phyloP scores from a whole-genome alignment of 2,797 vertebrate species.

The Phyllotis vaccarum region DNA sequence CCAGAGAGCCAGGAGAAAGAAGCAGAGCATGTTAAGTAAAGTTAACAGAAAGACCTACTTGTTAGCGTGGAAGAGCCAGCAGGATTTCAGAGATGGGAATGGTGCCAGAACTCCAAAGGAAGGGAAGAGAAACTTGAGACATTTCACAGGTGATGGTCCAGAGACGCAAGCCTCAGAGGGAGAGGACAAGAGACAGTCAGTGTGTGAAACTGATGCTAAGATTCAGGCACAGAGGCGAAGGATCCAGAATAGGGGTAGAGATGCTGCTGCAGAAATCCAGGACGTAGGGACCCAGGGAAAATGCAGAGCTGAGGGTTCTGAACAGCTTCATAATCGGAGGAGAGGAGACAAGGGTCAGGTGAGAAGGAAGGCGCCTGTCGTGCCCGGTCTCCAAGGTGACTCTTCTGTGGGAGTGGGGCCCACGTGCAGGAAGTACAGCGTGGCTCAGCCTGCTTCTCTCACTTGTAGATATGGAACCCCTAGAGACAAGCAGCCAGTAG shows the following conservation, averaged over 20 bases:
- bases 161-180: background rate
- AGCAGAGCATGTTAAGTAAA: background rate
- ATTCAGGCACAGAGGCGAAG: background rate
- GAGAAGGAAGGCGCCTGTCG: background rate
- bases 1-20: background rate
- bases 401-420: background rate
- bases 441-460: background rate
- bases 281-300: background rate
- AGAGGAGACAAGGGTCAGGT: background rate
- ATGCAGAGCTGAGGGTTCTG: background rate
- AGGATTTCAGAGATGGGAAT: background rate
- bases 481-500: background rate
- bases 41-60: background rate
- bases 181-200: background rate
- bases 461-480: background rate
- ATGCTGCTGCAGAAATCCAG: background rate
- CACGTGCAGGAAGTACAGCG: background rate
- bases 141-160: background rate
- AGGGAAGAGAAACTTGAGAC: background rate
- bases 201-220: background rate
- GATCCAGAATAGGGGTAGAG: background rate
- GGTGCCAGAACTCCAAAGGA: conserved; percentile 18
- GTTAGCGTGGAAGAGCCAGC: background rate
- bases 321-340: background rate
- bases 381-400: background rate